Conservation (phyloP, 35 echinoderm and acorn worm genomes). For the Ophioderma brevispina region DNA sequence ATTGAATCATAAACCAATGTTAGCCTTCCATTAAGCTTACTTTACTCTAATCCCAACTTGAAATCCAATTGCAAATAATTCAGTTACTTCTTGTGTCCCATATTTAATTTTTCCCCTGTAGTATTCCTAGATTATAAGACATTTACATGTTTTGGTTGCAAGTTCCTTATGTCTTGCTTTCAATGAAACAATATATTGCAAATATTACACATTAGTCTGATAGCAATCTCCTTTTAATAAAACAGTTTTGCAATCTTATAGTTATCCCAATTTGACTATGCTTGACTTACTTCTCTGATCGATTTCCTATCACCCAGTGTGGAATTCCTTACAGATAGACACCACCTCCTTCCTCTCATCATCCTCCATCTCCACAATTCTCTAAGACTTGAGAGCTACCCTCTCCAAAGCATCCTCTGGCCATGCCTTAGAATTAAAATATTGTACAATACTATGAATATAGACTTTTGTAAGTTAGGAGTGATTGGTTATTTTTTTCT, state of each 20-base stretch:
- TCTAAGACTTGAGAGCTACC: constrained; percentile 91
- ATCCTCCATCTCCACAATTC: constrained; percentile 97
- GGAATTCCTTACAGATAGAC: constrained; percentile 90
- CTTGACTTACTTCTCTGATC: constrained; percentile 73
- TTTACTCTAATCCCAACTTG: too few relatives aligned
- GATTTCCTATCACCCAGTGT: constrained; percentile 90
- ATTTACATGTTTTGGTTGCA: not conserved
- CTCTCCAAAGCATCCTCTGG: constrained; percentile 96
- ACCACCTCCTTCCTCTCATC: constrained; percentile 86
- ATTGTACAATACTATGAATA: not conserved
- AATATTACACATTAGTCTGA: not conserved
- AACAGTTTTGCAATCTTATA: not conserved
- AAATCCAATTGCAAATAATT: too few relatives aligned
- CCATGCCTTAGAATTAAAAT: constrained; percentile 76
- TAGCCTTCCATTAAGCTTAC: too few relatives aligned
- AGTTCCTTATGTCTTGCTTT: not conserved
- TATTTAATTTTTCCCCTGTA: not conserved
- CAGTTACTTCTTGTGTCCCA: too few relatives aligned
- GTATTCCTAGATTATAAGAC: not conserved
- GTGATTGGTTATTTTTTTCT: not conserved
- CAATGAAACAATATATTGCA: not conserved
- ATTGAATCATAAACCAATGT: too few relatives aligned
- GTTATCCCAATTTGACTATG: not conserved
- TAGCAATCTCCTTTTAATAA: not conserved
- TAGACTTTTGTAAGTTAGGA: not conserved